Conservation (phyloP, 2,797 vertebrate species). For the Phyllotis vaccarum region DNA sequence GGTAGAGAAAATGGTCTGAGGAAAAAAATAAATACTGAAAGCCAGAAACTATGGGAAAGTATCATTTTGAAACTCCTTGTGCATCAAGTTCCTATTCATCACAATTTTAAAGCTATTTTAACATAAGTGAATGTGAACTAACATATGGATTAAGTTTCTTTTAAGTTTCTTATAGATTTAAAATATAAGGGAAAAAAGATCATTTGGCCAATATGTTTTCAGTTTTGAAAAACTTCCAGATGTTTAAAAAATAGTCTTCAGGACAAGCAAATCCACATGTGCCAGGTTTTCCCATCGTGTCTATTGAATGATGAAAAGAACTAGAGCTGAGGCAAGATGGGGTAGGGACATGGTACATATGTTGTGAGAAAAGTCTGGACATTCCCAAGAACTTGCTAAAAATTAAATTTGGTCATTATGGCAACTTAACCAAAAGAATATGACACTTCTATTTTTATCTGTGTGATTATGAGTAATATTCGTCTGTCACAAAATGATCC, state of each 20-base stretch:
- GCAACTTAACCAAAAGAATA: constrained; percentile 62
- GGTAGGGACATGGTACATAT: constrained; percentile 53
- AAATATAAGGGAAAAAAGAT: constrained; percentile 54
- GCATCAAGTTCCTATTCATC: constrained; percentile 63
- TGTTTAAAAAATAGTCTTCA: constrained; percentile 73
- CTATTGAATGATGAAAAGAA: constrained; percentile 56
- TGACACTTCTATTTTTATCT: constrained; percentile 64
- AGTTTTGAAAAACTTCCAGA: constrained; percentile 77
- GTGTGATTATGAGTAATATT: constrained; percentile 65
- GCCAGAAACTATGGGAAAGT: constrained; percentile 10
- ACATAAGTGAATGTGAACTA: constrained; percentile 68
- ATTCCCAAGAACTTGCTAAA: constrained; percentile 36
- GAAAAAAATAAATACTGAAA: constrained; percentile 4
- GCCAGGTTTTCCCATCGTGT: constrained; percentile 63
- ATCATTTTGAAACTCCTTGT: constrained; percentile 39
- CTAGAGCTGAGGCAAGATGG: constrained; percentile 36
- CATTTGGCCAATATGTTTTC: constrained; percentile 70
- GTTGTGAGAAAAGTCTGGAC: constrained; percentile 48
- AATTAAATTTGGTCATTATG: constrained; percentile 65
- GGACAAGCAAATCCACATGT: constrained; percentile 68
- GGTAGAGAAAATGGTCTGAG: neutral
- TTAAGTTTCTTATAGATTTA: constrained; percentile 69
- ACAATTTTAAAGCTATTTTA: constrained; percentile 69
- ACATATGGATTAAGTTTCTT: constrained; percentile 74
- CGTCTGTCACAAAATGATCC: constrained; percentile 64